phyloP scores from a whole-genome alignment of 2,888 invertebrate species.

The Callinectes sapidus region DNA sequence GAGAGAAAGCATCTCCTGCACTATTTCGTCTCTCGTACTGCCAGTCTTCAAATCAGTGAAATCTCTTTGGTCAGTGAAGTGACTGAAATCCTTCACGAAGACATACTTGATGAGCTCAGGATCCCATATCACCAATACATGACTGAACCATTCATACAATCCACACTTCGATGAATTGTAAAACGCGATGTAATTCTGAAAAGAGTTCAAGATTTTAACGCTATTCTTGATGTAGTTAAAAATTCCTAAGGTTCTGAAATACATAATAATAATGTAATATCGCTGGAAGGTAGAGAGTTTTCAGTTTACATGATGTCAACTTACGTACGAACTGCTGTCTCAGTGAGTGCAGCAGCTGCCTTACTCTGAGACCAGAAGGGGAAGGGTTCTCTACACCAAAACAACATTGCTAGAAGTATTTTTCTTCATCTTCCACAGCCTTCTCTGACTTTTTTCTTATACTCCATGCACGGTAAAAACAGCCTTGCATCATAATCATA shows the following conservation, averaged over 20 bases:
- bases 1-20: slow-evolving; percentile 55
- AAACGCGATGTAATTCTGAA: slow-evolving; percentile 40
- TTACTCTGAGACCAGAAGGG: no score
- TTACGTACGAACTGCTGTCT: no score
- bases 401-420: no score
- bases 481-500: neutral
- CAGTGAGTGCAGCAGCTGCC: no score
- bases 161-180: slow-evolving; percentile 42
- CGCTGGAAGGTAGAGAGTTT: no score
- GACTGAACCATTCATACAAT: slow-evolving; percentile 60
- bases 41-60: neutral
- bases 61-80: slow-evolving; percentile 63
- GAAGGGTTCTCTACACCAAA: no score
- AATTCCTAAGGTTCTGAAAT: neutral
- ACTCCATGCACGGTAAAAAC: no score
- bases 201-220: slow-evolving; percentile 9
- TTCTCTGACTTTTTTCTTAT: no score
- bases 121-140: slow-evolving; percentile 64
- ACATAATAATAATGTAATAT: neutral
- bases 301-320: no score
- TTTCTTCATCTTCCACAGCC: no score
- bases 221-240: neutral
- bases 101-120: slow-evolving; percentile 65
- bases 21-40: neutral
- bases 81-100: slow-evolving; percentile 67